Evolutionary conservation across 2,797 vertebrate genomes (phyloP).

Genomic region (Crocidura indochinensis): DNA sequence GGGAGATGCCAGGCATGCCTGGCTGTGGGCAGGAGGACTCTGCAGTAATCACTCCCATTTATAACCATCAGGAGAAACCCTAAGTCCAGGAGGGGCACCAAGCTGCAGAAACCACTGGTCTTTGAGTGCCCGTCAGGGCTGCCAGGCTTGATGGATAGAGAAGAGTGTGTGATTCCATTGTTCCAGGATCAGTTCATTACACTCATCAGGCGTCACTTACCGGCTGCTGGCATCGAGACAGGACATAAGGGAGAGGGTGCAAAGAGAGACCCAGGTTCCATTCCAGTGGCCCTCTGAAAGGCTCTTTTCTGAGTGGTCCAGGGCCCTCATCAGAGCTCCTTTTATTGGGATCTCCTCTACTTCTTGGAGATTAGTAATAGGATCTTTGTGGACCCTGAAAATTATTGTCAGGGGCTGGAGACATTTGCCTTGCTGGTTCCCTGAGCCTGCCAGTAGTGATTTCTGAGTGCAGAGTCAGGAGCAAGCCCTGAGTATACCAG

Average conservation of each 20-base stretch:
- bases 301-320: constrained; percentile 6
- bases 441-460: no score
- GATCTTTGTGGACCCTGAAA: background rate
- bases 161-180: constrained; percentile 70
- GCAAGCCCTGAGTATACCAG: no score
- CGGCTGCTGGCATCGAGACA: background rate
- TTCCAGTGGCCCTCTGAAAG: no score
- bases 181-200: constrained; percentile 73
- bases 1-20: background rate
- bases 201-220: constrained; percentile 62
- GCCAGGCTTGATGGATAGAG: constrained; percentile 70
- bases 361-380: background rate
- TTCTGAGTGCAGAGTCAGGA: no score
- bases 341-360: background rate
- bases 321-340: background rate
- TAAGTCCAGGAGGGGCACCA: constrained; percentile 12
- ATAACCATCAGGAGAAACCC: constrained; percentile 66
- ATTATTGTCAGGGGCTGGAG: background rate
- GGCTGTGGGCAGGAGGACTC: background rate
- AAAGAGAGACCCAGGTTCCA: no score
- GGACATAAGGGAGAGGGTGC: background rate
- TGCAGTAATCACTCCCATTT: constrained; percentile 51
- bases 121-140: constrained; percentile 20
- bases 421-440: no score
- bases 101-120: constrained; percentile 37